Base-by-base conservation (phyloP, 2,888 invertebrate species). In the Dyspetes luteomarginatus region DNA sequence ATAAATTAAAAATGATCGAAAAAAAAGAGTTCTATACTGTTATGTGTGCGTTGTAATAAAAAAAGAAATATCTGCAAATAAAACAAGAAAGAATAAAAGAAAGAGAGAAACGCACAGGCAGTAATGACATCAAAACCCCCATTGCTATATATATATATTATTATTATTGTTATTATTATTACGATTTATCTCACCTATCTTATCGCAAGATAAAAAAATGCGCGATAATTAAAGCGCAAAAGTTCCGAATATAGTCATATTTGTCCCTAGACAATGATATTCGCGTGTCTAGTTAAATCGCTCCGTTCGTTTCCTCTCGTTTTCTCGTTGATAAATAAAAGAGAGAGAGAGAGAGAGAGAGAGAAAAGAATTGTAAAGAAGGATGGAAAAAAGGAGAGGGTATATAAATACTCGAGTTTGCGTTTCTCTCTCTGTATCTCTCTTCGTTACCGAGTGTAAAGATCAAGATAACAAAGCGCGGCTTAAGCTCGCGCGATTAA, bases 401-500 rank as follows among this genome's bases (percentile, higher is more conserved):
- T 12, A 12, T 12, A 4, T 12, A 4, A 36, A 12, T 12, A 12
- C 9, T 36, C 36, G 36, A 12, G 36, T 36, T n/a, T 15, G 26
- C 36, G 36, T 36, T 36, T 74, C 55, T 67, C 60, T 73, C 30
- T 77, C 43, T 62, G 36, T 75, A 28, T 36, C n/a, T 65, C 45
- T 67, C 72, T 72, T 58, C 69, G 82, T 74, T 76, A 71, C 76
- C 78, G 74, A 82, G 81, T 83, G 84, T 85, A 76, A 85, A 88
- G 89, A 89, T 89, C 78, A 78, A 88, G 89, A 90, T 89, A 89
- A 77, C 56, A 71, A 43, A 45, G 72, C 19, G 50, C 68, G 24
- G 55, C 73, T 65, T 56, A 65, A 64, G 73, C 73, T 74, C 56
- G 30, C 72, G 43, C 73, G 73, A 74, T 74, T 74, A 65, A 65